Percentiles rank a stretch among this genome's conserved stretches.
Conservation (phyloP, 2,113 vertebrate species). For the Eubucco bourcierii region DNA sequence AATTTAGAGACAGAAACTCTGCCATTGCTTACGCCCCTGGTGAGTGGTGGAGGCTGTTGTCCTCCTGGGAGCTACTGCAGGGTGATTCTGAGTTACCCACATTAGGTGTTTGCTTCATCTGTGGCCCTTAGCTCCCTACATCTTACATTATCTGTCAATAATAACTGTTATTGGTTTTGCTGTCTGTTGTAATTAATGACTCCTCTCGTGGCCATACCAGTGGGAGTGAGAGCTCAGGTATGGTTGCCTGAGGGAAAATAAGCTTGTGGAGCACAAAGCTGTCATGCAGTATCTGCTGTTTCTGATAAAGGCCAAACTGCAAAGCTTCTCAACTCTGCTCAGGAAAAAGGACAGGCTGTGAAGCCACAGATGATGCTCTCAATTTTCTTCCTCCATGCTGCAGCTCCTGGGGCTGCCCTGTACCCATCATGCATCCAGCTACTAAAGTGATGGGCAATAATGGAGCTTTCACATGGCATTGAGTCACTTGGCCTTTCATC, state of each 20-base stretch:
- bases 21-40: neutral
- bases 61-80: neutral
- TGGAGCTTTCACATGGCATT: rapidly evolving
- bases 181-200: neutral
- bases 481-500: neutral
- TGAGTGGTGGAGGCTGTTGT: neutral
- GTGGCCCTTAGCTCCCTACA: neutral
- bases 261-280: neutral
- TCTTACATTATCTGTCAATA: neutral
- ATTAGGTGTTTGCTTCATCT: neutral
- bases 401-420: neutral
- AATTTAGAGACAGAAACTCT: neutral
- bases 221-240: neutral
- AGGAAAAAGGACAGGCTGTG: neutral
- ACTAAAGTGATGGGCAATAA: neutral
- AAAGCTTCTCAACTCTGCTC: neutral
- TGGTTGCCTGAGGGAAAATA: neutral
- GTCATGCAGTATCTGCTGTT: neutral
- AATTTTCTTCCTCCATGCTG: neutral
- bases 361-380: neutral
- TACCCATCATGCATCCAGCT: rapidly evolving
- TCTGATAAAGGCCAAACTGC: neutral
- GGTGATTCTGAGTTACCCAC: neutral
- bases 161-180: neutral
- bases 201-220: neutral